phyloP scores from a whole-genome alignment of 2,113 vertebrate species.

The Ranitomeya imitator region DNA sequence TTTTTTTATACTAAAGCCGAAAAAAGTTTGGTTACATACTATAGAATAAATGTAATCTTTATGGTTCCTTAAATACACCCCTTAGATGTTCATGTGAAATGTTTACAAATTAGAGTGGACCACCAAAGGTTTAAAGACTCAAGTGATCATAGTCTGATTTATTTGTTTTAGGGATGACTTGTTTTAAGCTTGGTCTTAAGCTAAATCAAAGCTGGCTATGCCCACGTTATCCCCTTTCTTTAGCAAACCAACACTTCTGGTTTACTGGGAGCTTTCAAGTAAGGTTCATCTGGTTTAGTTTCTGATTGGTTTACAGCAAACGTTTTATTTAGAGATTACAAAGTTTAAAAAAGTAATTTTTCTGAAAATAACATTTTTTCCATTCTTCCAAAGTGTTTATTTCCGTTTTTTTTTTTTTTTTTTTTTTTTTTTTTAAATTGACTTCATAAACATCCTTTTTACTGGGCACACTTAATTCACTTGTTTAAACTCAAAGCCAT shows the following conservation, averaged over 20 bases:
- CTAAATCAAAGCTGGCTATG: slow-evolving; percentile 25
- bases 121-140: slow-evolving; percentile 35
- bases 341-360: not conserved
- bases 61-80: slow-evolving; percentile 17
- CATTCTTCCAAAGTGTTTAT: not conserved
- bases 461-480: slow-evolving; percentile 2
- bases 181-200: not conserved
- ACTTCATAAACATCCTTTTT: not conserved
- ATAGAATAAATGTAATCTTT: slow-evolving; percentile 28
- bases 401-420: too few relatives aligned
- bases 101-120: slow-evolving; percentile 5
- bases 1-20: slow-evolving; percentile 27
- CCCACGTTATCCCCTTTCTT: slow-evolving; percentile 11
- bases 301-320: slow-evolving; percentile 29
- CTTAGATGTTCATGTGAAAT: slow-evolving; percentile 36
- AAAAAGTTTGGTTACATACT: slow-evolving; percentile 24
- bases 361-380: slow-evolving; percentile 19
- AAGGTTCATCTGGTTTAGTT: slow-evolving; percentile 40
- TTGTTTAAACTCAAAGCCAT: slow-evolving; percentile 22
- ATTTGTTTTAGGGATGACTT: slow-evolving; percentile 20
- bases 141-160: not conserved
- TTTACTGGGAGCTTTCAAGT: slow-evolving; percentile 37
- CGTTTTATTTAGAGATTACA: slow-evolving; percentile 33
- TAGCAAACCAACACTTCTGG: slow-evolving; percentile 13
- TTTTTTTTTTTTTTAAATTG: too few relatives aligned